Base-by-base conservation (phyloP, 2,797 vertebrate species). In the Gallirallus australis region DNA sequence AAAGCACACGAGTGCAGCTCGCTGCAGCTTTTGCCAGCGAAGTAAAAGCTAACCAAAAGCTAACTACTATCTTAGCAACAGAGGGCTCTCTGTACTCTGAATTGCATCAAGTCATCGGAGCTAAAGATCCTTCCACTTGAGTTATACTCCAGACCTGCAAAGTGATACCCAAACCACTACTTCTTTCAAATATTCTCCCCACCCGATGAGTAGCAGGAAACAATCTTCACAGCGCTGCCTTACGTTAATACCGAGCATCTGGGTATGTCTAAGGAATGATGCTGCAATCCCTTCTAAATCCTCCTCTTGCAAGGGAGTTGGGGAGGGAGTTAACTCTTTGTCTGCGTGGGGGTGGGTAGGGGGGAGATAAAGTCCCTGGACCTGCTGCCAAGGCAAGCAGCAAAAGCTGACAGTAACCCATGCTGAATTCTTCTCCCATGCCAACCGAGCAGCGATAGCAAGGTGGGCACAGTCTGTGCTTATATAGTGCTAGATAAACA, bases 131-230 rank as follows among this genome's bases (percentile, higher is more conserved):
- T 94, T 93, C 87, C 69, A 86, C 84, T 89, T 33, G 33, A 94
- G 89, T 86, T 94, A 91, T 82, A 76, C 63, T 90, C 77, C 87
- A 94, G 85, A 91, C 63, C 85, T 94, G 86, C 82, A 93, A 95
- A 91, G 54, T 47, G 77, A 91, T 95, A 96, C 59, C 42, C 87
- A 91, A 95, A 89, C 72, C 85, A 7, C 91, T 76, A 11, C 85
- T 91, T 89, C 73, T 59, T 76, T 59, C 69, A 88, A 89, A 80
- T 82, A 73, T 35, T 90, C 79, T 86, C 90, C 85, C 80, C 15
- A 1, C 52, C 28, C 6, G 0, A 73, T 37, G 73, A 61, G 52
- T 84, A 91, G 63, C 80, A 86, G 79, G 69, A 69, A 95, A 89
- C 75, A 91, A 72, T 89, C 82, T 90, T 86, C 56, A 25, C 45